phyloP scores from a whole-genome alignment of 2,888 invertebrate genomes.

The Napeogenes sylphis region DNA sequence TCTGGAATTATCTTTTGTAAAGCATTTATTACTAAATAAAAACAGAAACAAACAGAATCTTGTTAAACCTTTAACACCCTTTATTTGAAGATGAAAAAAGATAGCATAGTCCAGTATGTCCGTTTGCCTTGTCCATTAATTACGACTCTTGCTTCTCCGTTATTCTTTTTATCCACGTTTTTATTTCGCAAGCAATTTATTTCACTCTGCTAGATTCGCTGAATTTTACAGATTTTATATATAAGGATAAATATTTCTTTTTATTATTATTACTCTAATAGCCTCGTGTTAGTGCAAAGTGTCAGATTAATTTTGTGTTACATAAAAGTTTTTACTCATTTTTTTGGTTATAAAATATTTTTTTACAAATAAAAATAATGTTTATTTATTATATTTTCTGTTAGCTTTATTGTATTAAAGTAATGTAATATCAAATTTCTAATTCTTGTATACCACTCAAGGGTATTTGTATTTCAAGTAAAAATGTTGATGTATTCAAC shows the following conservation, averaged over 20 bases:
- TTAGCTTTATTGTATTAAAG: no score
- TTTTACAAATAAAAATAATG: no score
- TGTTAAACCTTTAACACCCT: constrained; percentile 7
- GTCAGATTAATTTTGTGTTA: no score
- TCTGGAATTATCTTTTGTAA: background rate
- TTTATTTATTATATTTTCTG: no score
- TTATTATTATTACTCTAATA: background rate
- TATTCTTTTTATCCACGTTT: constrained; percentile 52
- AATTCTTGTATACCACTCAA: no score
- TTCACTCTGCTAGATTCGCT: constrained; percentile 50
- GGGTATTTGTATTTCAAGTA: no score
- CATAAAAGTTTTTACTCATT: no score
- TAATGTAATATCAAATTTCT: no score
- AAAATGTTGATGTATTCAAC: no score
- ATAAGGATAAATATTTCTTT: constrained; percentile 10
- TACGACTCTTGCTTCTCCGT: constrained; percentile 54
- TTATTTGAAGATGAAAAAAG: constrained; percentile 4
- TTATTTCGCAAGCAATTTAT: constrained; percentile 53
- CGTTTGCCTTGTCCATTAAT: constrained; percentile 51
- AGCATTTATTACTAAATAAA: constrained; percentile 1
- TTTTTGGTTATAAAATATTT: no score
- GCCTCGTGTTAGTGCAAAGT: background rate
- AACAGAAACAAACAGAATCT: background rate
- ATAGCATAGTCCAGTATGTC: constrained; percentile 10
- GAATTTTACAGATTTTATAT: constrained; percentile 56